A percentile compares a stretch with the other conserved stretches of the same genome.
Evolutionary conservation across 2,797 vertebrate species (phyloP).

Genomic region (Aselliscus stoliczkanus): DNA sequence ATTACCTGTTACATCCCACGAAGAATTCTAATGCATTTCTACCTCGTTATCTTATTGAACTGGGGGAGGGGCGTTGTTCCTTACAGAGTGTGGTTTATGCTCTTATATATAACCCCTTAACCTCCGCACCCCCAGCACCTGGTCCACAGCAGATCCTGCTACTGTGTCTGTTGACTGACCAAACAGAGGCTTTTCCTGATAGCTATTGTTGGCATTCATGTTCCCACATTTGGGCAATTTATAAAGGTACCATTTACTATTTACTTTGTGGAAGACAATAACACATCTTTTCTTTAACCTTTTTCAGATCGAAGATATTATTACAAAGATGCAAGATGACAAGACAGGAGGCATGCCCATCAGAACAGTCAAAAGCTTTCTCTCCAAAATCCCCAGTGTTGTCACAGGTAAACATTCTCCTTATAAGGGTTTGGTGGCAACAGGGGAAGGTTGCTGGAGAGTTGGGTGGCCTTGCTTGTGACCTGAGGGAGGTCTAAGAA

Average conservation of each 20-base stretch:
- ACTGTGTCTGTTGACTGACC: neutral
- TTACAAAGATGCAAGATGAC: slow-evolving; percentile 95
- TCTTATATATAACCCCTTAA: neutral
- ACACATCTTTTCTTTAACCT: slow-evolving; percentile 53
- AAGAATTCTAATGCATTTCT: neutral
- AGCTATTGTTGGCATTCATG: neutral
- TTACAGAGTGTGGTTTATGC: neutral
- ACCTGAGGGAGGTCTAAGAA: neutral
- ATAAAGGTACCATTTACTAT: neutral
- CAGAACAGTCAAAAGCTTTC: slow-evolving; percentile 98
- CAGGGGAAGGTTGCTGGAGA: neutral
- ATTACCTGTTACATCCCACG: neutral
- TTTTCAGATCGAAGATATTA: slow-evolving; percentile 94
- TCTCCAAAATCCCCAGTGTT: slow-evolving; percentile 98
- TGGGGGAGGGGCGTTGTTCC: neutral
- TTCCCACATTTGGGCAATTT: neutral
- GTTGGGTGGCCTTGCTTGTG: neutral
- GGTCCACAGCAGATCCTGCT: neutral
- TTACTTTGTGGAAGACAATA: neutral
- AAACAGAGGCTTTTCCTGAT: neutral
- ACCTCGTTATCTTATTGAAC: neutral
- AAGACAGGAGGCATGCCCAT: slow-evolving; percentile 95
- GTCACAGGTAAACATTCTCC: slow-evolving; percentile 88
- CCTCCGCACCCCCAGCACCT: neutral
- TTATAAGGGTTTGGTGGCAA: neutral